These are phyloP conservation scores for Sphaerophoria taeniata DNA, from an alignment of 2,888 invertebrate genomes.

Conservation along the genomic window DNA sequence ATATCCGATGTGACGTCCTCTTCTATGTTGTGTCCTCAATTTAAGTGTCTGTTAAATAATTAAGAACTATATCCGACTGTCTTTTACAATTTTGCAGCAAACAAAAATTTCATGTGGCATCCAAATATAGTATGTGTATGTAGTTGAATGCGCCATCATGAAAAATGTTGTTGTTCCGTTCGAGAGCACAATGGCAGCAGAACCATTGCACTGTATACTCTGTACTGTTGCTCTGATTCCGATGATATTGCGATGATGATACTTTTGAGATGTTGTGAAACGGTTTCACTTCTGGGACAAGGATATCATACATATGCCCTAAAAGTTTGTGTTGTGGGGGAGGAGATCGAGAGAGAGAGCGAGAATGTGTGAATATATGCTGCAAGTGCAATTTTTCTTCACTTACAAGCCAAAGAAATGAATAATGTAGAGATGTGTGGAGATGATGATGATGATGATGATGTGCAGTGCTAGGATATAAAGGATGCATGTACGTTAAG, in stretches of 20 bases:
- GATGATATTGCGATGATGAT: conserved; percentile 14
- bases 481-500: conserved; percentile 31
- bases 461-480: conserved; percentile 48
- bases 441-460: conserved; percentile 48
- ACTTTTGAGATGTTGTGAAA: conserved; percentile 17
- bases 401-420: conserved; percentile 57
- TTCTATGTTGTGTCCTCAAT: conserved; percentile 68
- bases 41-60: conserved; percentile 68
- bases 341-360: no score
- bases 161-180: conserved; percentile 11
- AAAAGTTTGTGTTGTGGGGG: background rate
- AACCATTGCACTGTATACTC: background rate
- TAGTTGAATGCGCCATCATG: conserved; percentile 20
- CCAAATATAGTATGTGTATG: background rate
- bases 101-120: conserved; percentile 33
- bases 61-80: conserved; percentile 63
- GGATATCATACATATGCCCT: conserved; percentile 26
- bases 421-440: conserved; percentile 53
- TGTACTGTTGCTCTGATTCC: conserved; percentile 9
- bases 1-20: conserved; percentile 56
- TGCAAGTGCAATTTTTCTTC: conserved; percentile 48
- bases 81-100: conserved; percentile 13
- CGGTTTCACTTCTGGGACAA: conserved; percentile 57
- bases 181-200: conserved; percentile 12
- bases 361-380: background rate